phyloP scores from a whole-genome alignment of 2,888 invertebrate species.

The Chalcis sispes region DNA sequence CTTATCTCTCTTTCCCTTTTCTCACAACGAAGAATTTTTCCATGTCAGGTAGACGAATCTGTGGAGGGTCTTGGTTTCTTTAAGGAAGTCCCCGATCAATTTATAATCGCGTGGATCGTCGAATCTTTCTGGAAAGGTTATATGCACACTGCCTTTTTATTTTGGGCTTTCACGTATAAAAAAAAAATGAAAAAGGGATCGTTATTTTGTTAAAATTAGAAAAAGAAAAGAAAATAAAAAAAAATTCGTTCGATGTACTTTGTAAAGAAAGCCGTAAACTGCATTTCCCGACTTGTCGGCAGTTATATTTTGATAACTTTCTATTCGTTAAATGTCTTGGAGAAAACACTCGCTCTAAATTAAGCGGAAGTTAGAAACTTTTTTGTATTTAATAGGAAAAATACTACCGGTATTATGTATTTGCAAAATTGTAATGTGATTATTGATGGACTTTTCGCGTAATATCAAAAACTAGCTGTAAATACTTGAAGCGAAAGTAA shows the following conservation, averaged over 20 bases:
- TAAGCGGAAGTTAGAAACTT: no score
- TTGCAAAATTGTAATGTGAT: no score
- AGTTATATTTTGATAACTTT: slow-evolving; percentile 10
- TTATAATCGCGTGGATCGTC: background rate
- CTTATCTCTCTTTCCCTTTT: slow-evolving; percentile 48
- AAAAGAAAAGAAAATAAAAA: no score
- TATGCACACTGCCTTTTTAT: background rate
- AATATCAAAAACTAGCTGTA: no score
- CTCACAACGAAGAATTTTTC: slow-evolving; percentile 41
- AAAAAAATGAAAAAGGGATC: background rate
- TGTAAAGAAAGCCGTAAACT: slow-evolving; percentile 22
- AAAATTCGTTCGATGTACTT: slow-evolving; percentile 5
- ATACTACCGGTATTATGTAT: no score
- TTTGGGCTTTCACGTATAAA: background rate
- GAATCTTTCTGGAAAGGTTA: background rate
- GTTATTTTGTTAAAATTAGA: slow-evolving; percentile 6
- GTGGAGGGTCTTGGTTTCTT: slow-evolving; percentile 24
- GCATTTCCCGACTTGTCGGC: background rate
- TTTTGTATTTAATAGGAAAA: no score
- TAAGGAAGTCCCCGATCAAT: slow-evolving; percentile 34
- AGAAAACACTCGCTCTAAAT: background rate
- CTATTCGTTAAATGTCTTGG: background rate
- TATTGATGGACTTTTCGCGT: no score
- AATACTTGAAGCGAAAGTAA: no score
- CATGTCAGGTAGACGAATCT: slow-evolving; percentile 51